These are phyloP conservation scores for Gallirallus australis DNA, from an alignment of 2,797 vertebrate genomes.

Conservation along the genomic window DNA sequence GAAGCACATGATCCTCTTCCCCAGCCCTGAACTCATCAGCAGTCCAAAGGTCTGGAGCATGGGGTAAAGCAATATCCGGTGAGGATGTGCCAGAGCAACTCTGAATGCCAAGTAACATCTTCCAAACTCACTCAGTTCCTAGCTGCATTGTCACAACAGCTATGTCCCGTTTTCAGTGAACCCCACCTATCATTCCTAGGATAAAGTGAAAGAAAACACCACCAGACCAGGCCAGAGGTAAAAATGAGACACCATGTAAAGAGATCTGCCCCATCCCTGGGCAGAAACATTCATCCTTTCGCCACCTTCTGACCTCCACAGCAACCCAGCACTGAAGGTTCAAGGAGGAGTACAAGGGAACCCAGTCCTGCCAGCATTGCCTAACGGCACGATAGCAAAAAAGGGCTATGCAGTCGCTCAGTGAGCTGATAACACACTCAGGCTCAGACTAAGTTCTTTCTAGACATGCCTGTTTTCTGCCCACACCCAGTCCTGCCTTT, in stretches of 20 bases:
- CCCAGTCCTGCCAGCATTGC: neutral
- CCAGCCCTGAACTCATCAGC: neutral
- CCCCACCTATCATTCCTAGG: neutral
- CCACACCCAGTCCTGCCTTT: neutral
- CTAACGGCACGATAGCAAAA: fast-evolving
- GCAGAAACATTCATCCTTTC: neutral
- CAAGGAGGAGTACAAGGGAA: neutral
- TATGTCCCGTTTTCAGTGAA: neutral
- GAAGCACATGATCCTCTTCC: neutral
- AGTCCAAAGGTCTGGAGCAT: neutral
- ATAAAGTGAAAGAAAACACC: neutral
- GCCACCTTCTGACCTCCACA: neutral
- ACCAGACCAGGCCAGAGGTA: neutral
- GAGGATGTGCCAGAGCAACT: neutral
- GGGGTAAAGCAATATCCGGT: neutral
- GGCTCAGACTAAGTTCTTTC: neutral
- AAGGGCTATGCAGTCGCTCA: neutral
- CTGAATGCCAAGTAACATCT: neutral
- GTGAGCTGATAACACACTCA: neutral
- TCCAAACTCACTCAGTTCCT: neutral
- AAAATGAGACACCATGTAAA: neutral
- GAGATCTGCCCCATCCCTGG: neutral
- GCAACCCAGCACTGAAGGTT: neutral
- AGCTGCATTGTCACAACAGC: neutral
- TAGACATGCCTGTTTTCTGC: neutral